These are phyloP conservation scores for Diorhabda elongata DNA, from an alignment of 1,140 invertebrate genomes.

Conservation along the genomic window DNA sequence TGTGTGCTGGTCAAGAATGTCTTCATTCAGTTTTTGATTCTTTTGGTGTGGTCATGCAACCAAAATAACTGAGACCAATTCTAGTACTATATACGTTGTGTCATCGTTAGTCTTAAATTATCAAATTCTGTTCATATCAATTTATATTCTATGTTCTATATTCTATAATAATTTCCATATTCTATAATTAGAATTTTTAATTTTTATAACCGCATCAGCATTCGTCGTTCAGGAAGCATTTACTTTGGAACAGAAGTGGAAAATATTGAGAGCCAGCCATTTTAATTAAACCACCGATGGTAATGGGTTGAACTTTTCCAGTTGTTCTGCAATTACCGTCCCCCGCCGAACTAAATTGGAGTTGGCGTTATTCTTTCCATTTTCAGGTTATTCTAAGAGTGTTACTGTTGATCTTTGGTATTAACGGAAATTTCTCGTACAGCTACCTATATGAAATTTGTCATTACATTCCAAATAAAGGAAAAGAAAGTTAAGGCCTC, in stretches of 20 bases:
- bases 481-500: no score
- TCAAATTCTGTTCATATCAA: no score
- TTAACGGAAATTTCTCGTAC: neutral
- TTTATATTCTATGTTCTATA: no score
- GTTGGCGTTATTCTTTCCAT: slow-evolving; percentile 6
- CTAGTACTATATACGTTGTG: no score
- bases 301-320: slow-evolving; percentile 14
- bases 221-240: slow-evolving; percentile 23
- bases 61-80: no score
- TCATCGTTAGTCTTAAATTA: no score
- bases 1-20: no score
- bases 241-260: slow-evolving; percentile 36
- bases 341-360: slow-evolving; percentile 7
- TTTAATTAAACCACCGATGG: slow-evolving; percentile 39
- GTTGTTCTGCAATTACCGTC: slow-evolving; percentile 10
- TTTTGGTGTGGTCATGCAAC: no score
- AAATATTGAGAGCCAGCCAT: slow-evolving; percentile 43
- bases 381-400: neutral
- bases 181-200: neutral
- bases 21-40: no score
- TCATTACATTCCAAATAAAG: no score
- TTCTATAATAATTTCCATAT: no score
- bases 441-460: no score
- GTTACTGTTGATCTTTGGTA: neutral
- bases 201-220: neutral